Conservation (phyloP, 2,797 vertebrate species). For the Lophotriccus pileatus region DNA sequence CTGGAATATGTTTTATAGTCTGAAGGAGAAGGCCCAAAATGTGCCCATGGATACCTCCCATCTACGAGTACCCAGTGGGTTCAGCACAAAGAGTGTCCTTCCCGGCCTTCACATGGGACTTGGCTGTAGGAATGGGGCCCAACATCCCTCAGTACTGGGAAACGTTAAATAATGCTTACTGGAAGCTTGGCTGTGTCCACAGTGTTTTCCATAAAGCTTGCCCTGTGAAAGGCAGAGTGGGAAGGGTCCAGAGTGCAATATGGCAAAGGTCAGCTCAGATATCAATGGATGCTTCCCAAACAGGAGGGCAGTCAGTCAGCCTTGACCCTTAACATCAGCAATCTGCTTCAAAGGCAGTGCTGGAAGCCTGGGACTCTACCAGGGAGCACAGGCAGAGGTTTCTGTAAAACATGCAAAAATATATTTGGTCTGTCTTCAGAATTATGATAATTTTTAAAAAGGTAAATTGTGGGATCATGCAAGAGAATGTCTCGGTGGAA, state of each 20-base stretch:
- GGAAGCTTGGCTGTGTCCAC: not conserved
- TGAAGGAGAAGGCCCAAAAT: not conserved
- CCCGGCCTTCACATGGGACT: not conserved
- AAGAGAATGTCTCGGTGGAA: not conserved
- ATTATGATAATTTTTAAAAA: not conserved
- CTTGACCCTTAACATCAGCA: not conserved
- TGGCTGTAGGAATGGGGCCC: not conserved
- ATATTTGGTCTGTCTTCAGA: not conserved
- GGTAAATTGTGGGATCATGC: not conserved
- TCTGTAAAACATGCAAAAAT: not conserved
- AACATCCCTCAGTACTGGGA: not conserved
- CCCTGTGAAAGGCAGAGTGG: not conserved
- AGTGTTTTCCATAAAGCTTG: not conserved
- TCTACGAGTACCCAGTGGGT: fast-evolving
- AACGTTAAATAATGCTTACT: not conserved
- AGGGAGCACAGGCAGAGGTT: not conserved
- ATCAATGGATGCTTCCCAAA: not conserved
- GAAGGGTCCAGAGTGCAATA: conserved; percentile 13
- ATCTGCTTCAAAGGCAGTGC: not conserved
- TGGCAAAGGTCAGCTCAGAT: conserved; percentile 30
- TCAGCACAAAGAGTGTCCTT: not conserved
- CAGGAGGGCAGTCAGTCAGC: not conserved
- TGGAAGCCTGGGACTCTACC: not conserved
- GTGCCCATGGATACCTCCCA: no score
- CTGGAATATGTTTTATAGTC: not conserved